These are phyloP conservation scores for Cettia cetti DNA, from an alignment of 2,113 vertebrate species.

Conservation along the genomic window DNA sequence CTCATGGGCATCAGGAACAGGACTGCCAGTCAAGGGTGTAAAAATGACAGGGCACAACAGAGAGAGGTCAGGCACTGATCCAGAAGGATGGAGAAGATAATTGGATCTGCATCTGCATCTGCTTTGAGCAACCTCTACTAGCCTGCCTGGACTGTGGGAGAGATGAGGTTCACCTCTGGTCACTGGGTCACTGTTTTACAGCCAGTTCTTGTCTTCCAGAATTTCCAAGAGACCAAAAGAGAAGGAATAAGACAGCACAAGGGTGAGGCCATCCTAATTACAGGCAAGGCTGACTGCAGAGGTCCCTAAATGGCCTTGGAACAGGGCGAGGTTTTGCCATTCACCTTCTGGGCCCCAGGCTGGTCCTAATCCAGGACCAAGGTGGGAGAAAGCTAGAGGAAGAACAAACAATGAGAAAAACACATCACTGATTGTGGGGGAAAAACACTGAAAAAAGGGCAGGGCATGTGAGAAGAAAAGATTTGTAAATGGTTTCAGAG, in stretches of 20 bases:
- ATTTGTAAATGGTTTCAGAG: background rate
- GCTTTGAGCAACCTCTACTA: background rate
- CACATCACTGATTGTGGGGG: background rate
- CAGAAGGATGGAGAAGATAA: background rate
- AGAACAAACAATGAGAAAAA: background rate
- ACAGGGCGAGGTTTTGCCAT: background rate
- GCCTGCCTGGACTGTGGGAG: background rate
- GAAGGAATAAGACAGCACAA: background rate
- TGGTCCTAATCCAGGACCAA: background rate
- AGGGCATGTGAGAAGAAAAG: background rate
- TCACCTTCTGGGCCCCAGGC: background rate
- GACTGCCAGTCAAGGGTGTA: background rate
- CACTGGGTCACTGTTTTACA: background rate
- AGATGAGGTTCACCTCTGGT: background rate
- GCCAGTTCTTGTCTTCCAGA: background rate
- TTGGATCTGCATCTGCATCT: background rate
- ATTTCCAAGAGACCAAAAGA: background rate
- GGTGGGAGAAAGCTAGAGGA: background rate
- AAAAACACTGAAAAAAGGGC: background rate
- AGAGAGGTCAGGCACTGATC: background rate
- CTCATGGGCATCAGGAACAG: fast-evolving
- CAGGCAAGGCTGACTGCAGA: background rate
- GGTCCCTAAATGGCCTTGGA: background rate
- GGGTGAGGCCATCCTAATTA: background rate
- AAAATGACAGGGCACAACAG: background rate